Evolutionary conservation across 2,888 invertebrate genomes (phyloP), one percentile per base, ranked within the genome.

Genomic region (Drosophila ezoana): DNA sequence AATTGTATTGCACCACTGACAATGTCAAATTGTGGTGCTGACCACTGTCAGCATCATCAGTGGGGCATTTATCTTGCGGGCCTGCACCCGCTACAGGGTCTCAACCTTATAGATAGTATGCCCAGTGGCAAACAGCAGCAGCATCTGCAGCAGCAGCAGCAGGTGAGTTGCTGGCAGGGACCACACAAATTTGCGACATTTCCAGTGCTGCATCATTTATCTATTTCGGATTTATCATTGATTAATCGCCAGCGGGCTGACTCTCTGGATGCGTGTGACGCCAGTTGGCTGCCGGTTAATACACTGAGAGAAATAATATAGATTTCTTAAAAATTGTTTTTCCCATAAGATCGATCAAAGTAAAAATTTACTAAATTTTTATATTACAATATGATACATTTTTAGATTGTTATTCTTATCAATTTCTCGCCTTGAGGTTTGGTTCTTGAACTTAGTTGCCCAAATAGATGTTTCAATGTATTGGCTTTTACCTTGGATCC

Each of bases 151-250:
- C 56, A 58, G 23, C 48, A 40, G 45, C 70, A 78, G 78, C 87
- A 84, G 84, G 81, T 81, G 86, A 81, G 72, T 79, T 66, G 79
- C 60, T 49, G 56, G 59, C 52, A 69, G 82, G 59, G 86, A 86
- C 83, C 88, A 86, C 88, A 88, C 83, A 83, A 66, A 79, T 72
- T 74, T 68, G 86, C 83, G 88, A 88, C 79, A 76, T 79, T 76
- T 76, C 58, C 64, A 66, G 69, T 70, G 77, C 71, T 64, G 79
- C 67, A 79, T 88, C 85, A 86, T 87, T 87, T 87, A 89, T 87
- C 87, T 87, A 86, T 88, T 89, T 87, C 87, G 87, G 87, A 87
- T 87, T 87, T 87, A 87, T 87, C 87, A 89, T 89, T 87, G 87
- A 87, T 87, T 87, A 87, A 87, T 87, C 89, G 89, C 81, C 74